Evolutionary conservation across 2,797 vertebrate species (phyloP), one percentile per base, ranked within the genome.

Genomic region (Streptopelia turtur): DNA sequence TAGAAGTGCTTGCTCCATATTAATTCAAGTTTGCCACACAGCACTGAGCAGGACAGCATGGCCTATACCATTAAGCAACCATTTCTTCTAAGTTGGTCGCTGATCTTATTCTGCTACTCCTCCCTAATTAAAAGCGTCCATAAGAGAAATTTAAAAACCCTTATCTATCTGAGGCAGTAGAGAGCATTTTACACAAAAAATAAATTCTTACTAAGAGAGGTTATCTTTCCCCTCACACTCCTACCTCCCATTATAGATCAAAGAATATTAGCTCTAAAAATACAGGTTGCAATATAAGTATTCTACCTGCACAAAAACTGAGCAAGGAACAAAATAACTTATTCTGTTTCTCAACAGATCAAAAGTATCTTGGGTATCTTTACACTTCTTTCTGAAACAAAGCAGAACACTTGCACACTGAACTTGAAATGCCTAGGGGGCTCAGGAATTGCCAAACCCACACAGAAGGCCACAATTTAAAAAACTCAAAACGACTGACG

Each of bases 241-340:
- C 31, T 64, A 17, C 50, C 49, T 9, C 50, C 28, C 27, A 12
- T 10, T 7, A 4, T 18, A 31, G 43, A 24, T 11, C 37, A 68
- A 22, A 68, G 43, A 45, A n/a, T 2, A 41, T 30, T 1, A 24
- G 28, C 15, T 47, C 35, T 39, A 56, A 55, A n/a, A 8, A 35
- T 1, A 4, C 8, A 8, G 10, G 14, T 6, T 60, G 21, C 0
- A 1, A 1, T 8, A 0, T 17, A 47, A 61, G 9, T 3, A 33
- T 5, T 6, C 37, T 24, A 57, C 27, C 24, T 18, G 15, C 63
- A 31, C 30, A 23, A 56, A 47, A 63, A n/a, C 4, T 3, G 10
- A 56, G 21, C 21, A 60, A 30, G 14, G 28, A 71, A 66, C 15
- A 66, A 37, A 16, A 22, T 0, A 57, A 53, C 27, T 25, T 9